These are phyloP conservation scores for Doryteuthis pealeii DNA, from an alignment of 1,140 invertebrate species.

Conservation along the genomic window DNA sequence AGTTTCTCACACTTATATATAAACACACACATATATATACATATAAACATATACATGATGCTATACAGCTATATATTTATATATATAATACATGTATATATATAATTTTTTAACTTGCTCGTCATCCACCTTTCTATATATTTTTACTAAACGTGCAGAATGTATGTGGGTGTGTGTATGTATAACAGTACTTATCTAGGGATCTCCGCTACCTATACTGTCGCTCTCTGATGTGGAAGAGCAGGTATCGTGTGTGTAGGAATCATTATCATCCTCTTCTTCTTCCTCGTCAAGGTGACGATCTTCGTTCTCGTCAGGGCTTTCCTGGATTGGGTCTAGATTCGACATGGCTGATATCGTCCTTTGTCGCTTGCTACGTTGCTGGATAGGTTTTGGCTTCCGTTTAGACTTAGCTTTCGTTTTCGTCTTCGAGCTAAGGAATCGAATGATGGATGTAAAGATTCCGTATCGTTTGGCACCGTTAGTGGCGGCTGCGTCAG, in stretches of 20 bases:
- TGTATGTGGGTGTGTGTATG: too few relatives aligned
- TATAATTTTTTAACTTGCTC: too few relatives aligned
- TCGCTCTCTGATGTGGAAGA: constrained; percentile 23
- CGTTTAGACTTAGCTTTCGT: constrained; percentile 44
- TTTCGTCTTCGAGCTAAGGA: constrained; percentile 32
- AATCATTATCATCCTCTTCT: constrained; percentile 38
- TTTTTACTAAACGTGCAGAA: too few relatives aligned
- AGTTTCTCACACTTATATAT: too few relatives aligned
- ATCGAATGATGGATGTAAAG: constrained; percentile 46
- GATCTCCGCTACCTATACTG: constrained; percentile 21
- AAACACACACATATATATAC: too few relatives aligned
- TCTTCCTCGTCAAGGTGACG: constrained; percentile 36
- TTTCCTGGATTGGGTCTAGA: constrained; percentile 53
- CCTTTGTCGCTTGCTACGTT: constrained; percentile 48
- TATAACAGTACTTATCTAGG: neutral
- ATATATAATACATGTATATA: too few relatives aligned
- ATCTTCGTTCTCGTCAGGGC: constrained; percentile 49
- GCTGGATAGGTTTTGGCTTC: constrained; percentile 42
- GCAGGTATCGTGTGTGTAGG: constrained; percentile 42
- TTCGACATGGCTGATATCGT: constrained; percentile 55
- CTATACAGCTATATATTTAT: too few relatives aligned
- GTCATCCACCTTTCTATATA: too few relatives aligned
- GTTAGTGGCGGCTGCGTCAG: constrained; percentile 18
- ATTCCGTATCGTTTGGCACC: constrained; percentile 49
- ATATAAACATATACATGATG: too few relatives aligned